phyloP scores from a whole-genome alignment of 2,797 vertebrate species.

The Callimico goeldii region DNA sequence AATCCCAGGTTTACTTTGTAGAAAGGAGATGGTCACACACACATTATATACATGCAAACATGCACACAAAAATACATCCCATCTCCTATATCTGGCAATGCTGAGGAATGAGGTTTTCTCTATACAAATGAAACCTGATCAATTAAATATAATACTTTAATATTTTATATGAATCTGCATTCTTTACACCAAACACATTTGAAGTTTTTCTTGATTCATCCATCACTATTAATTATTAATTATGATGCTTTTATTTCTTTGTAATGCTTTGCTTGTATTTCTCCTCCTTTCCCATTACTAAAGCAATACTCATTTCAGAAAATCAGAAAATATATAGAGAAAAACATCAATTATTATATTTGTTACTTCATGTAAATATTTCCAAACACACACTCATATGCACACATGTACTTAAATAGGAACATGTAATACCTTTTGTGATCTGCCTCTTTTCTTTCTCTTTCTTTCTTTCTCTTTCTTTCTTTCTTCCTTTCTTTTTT shows the following conservation, averaged over 20 bases:
- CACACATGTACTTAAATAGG: not conserved
- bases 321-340: not conserved
- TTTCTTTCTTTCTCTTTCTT: no score
- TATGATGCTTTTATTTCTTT: slow-evolving; percentile 54
- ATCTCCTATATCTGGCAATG: not conserved
- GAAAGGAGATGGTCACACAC: not conserved
- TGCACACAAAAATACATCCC: not conserved
- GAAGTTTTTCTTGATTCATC: slow-evolving; percentile 54
- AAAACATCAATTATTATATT: not conserved
- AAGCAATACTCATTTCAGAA: slow-evolving; percentile 5
- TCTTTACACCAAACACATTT: slow-evolving; percentile 41
- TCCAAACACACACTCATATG: not conserved
- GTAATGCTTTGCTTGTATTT: slow-evolving; percentile 46
- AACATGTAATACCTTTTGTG: not conserved
- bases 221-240: slow-evolving; percentile 61
- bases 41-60: not conserved
- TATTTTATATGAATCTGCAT: slow-evolving; percentile 51
- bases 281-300: not conserved
- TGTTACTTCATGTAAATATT: not conserved
- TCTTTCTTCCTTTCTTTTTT: no score
- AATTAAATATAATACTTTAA: slow-evolving; percentile 38
- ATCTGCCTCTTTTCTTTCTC: not conserved
- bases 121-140: not conserved
- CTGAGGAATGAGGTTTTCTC: not conserved
- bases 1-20: not conserved